Evolutionary conservation across 1,140 invertebrate genomes (phyloP).

Genomic region (Rhagoletis zephyria): DNA sequence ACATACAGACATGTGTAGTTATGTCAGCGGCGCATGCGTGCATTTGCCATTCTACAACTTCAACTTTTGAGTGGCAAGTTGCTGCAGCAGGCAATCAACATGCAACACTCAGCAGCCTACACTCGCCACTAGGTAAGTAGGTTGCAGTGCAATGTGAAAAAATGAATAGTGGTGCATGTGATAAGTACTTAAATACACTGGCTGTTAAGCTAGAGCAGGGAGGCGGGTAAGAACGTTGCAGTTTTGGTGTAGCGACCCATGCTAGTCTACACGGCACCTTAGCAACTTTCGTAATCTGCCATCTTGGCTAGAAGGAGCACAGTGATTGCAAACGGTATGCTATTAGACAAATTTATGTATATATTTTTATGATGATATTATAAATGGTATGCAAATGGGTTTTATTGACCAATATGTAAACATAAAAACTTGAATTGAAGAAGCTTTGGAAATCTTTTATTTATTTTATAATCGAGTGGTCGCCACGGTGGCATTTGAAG

Average conservation of each 20-base stretch:
- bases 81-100: conserved; percentile 29
- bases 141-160: conserved; percentile 5
- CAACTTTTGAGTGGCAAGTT: conserved; percentile 41
- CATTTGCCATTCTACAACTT: neutral
- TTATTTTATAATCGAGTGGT: no score
- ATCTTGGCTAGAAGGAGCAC: no score
- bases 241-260: neutral
- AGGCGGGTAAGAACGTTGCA: neutral
- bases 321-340: neutral
- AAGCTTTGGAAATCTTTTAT: no score
- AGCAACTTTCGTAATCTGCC: neutral
- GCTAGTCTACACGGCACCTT: neutral
- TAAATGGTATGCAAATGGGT: no score
- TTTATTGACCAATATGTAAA: no score
- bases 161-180: neutral
- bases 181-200: conserved; percentile 9
- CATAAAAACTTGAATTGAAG: no score
- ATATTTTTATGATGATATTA: no score
- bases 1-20: neutral
- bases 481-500: no score
- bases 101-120: conserved; percentile 36
- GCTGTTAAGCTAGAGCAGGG: neutral
- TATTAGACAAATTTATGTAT: neutral
- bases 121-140: conserved; percentile 52
- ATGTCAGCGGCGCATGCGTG: neutral